Conservation (phyloP, 2,113 vertebrate species). For the Cricetomys ansorgei region DNA sequence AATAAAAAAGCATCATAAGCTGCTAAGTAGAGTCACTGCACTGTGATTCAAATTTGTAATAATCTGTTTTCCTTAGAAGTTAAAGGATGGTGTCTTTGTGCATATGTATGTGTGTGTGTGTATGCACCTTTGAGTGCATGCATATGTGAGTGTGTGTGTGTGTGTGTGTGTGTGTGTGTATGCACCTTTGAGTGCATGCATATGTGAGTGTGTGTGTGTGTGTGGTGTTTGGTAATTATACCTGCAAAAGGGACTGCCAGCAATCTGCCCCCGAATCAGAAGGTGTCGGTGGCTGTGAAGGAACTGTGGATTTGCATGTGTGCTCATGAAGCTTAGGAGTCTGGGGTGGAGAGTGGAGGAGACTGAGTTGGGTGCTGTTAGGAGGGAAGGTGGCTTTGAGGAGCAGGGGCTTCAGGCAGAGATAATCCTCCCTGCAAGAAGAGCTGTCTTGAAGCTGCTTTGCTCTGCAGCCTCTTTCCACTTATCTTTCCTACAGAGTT, state of each 20-base stretch:
- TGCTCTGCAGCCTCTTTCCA: background rate
- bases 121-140: no score
- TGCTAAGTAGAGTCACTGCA: background rate
- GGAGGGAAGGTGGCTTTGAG: background rate
- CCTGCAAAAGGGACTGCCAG: background rate
- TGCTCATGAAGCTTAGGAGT: background rate
- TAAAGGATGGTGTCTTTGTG: background rate
- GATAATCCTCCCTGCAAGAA: background rate
- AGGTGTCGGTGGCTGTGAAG: background rate
- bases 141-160: background rate
- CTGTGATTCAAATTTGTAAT: background rate
- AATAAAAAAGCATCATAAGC: background rate
- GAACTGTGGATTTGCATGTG: background rate
- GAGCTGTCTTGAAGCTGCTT: background rate
- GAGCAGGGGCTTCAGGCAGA: background rate
- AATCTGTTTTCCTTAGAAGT: background rate
- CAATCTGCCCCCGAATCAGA: background rate
- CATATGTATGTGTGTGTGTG: background rate
- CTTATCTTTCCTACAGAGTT: constrained; percentile 26
- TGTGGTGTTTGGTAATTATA: background rate
- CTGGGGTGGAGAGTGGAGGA: background rate
- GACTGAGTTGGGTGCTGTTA: background rate
- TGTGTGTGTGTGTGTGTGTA: background rate
- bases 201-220: background rate
- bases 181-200: background rate